phyloP scores from a whole-genome alignment of 2,797 vertebrate genomes.

The Erethizon dorsatum region DNA sequence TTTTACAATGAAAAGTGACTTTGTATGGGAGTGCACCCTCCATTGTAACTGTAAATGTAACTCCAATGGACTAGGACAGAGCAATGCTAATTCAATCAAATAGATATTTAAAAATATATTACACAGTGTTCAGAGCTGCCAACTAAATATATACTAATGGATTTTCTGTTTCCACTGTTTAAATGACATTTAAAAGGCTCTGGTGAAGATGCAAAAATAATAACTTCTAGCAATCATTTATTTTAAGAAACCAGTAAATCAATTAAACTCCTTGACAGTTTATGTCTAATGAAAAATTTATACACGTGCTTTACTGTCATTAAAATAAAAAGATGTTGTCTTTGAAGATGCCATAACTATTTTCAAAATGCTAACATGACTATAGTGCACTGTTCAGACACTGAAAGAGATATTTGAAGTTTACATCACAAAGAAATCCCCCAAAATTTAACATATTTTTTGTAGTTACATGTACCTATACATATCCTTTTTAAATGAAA shows the following conservation, averaged over 20 bases:
- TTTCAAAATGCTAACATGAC: background rate
- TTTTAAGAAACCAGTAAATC: conserved; percentile 66
- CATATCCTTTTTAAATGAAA: background rate
- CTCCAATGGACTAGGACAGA: conserved; percentile 56
- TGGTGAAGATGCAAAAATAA: conserved; percentile 4
- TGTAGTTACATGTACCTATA: background rate
- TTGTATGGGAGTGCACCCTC: conserved; percentile 54
- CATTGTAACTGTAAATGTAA: conserved; percentile 61
- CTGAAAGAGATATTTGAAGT: background rate
- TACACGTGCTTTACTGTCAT: conserved; percentile 42
- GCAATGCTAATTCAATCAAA: conserved; percentile 73
- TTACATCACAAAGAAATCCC: background rate
- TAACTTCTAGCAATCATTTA: conserved; percentile 54
- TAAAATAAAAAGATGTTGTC: conserved; percentile 49
- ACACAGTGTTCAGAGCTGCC: conserved; percentile 48
- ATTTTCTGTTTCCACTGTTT: conserved; percentile 64
- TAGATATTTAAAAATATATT: conserved; percentile 73
- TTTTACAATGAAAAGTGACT: conserved; percentile 77
- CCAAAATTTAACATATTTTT: background rate
- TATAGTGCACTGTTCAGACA: background rate
- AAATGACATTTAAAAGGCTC: conserved; percentile 61
- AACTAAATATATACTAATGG: conserved; percentile 58
- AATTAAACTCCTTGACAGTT: conserved; percentile 55
- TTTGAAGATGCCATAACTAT: conserved; percentile 24
- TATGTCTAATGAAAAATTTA: conserved; percentile 32